Evolutionary conservation across 35 echinoderm and acorn worm species (phyloP), one percentile per base, ranked within the genome.

Genomic region (Anneissia japonica): DNA sequence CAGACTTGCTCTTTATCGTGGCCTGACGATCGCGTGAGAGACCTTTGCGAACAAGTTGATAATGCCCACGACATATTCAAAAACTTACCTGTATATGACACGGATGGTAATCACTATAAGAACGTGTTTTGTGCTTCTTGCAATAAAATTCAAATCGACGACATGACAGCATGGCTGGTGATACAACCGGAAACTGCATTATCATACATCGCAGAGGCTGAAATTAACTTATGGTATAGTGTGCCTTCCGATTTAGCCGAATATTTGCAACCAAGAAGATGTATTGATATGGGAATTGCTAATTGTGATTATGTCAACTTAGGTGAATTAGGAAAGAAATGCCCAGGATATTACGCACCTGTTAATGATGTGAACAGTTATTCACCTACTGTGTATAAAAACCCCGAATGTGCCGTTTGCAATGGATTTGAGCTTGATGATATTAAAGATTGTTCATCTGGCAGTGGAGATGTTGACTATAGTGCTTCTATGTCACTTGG

Each of bases 111-210:
- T 0, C 55, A 83, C 34, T 89, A 89, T 35, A 28, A 31, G 26
- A 89, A 89, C 31, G 23, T 83, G 0, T 89, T 31, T 23, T 89
- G 87, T 51, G 87, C 80, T 43, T n/a, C 74, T 9, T 89, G 87
- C 34, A 81, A 83, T 72, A 80, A 45, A 30, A 81, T 39, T 11
- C 35, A 3, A 75, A 13, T 29, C 0, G 34, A 38, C 3, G 30
- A 83, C 21, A 37, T 89, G 55, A 79, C 75, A 0, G 16, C 85
- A 21, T 87, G 29, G 36, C 0, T 39, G 4, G 21, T 75, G 28
- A 1, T 85, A 11, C 17, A 45, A 23, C 43, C 13, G 14, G 74
- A 0, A 0, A 16, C 0, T 84, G 23, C 30, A 26, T 29, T 29
- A 35, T 34, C 4, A 10, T 36, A 4, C 84, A 75, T 4, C 41